Evolutionary conservation across 2,113 vertebrate species (phyloP).

Genomic region (Hippopotamus amphibius): DNA sequence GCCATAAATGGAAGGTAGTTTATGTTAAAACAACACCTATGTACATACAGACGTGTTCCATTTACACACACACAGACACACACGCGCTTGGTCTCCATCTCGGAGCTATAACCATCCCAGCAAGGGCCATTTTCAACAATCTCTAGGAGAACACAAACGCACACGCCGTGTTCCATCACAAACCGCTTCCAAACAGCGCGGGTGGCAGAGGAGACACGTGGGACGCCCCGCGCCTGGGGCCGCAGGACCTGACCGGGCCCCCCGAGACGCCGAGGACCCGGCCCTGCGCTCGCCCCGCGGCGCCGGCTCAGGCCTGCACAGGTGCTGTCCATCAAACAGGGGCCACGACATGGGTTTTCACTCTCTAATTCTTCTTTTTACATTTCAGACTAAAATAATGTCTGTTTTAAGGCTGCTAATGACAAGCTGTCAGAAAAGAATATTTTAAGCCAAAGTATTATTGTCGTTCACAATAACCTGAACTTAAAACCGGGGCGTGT

Average conservation of each 20-base stretch:
- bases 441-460: neutral
- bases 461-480: accelerated
- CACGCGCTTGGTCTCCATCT: neutral
- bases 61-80: neutral
- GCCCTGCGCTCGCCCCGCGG: neutral
- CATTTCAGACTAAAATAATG: neutral
- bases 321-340: neutral
- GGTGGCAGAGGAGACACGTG: accelerated
- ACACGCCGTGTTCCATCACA: accelerated
- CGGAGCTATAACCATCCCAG: neutral
- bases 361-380: neutral
- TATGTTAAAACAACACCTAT: neutral
- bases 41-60: accelerated
- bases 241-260: neutral
- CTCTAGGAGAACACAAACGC: neutral
- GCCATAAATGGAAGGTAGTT: neutral
- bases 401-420: neutral
- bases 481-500: neutral
- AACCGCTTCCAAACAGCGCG: accelerated
- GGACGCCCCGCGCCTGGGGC: neutral
- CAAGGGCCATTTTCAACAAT: neutral
- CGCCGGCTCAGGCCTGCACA: accelerated
- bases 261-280: neutral
- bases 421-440: neutral
- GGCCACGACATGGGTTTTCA: neutral